Conservation (phyloP, 2,797 vertebrate species). For the Aplochiton taeniatus region DNA sequence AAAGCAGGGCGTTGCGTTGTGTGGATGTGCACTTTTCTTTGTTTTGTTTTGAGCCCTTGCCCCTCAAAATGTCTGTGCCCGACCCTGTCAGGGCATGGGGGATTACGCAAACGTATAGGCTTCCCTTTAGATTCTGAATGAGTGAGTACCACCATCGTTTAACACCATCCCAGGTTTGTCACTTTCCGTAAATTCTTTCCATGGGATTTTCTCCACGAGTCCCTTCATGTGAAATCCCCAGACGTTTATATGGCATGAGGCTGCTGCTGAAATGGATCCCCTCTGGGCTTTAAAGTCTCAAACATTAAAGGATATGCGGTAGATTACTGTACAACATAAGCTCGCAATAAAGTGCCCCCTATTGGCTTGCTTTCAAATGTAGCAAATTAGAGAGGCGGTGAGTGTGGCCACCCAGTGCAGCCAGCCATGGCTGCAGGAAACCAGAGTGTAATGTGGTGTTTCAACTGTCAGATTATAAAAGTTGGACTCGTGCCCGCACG, state of each 20-base stretch:
- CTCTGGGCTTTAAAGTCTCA: slow-evolving; percentile 23
- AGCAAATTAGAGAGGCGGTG: slow-evolving; percentile 45
- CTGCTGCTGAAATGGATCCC: slow-evolving; percentile 34
- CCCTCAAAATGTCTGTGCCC: too few species aligned
- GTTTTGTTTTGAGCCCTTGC: too few species aligned
- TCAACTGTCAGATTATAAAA: slow-evolving; percentile 48
- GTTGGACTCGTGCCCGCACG: slow-evolving; percentile 14
- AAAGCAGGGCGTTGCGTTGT: too few species aligned
- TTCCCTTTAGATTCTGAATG: slow-evolving; percentile 15
- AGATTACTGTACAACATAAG: slow-evolving; percentile 45
- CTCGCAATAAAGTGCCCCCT: slow-evolving; percentile 35
- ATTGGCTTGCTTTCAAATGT: slow-evolving; percentile 38
- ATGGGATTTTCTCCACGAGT: background rate
- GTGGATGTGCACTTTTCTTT: too few species aligned
- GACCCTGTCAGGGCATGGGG: slow-evolving; percentile 17
- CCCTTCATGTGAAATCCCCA: background rate
- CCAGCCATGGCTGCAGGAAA: slow-evolving; percentile 35
- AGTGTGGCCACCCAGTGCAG: slow-evolving; percentile 37
- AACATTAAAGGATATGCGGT: slow-evolving; percentile 40
- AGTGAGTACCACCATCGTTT: slow-evolving; percentile 34
- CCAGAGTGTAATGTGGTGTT: slow-evolving; percentile 46
- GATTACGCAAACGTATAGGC: slow-evolving; percentile 10
- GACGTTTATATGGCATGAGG: slow-evolving; percentile 20
- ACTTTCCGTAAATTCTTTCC: slow-evolving; percentile 11
- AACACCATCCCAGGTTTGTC: slow-evolving; percentile 4